Conservation (phyloP, 2,113 vertebrate genomes). For the Mustela lutreola region DNA sequence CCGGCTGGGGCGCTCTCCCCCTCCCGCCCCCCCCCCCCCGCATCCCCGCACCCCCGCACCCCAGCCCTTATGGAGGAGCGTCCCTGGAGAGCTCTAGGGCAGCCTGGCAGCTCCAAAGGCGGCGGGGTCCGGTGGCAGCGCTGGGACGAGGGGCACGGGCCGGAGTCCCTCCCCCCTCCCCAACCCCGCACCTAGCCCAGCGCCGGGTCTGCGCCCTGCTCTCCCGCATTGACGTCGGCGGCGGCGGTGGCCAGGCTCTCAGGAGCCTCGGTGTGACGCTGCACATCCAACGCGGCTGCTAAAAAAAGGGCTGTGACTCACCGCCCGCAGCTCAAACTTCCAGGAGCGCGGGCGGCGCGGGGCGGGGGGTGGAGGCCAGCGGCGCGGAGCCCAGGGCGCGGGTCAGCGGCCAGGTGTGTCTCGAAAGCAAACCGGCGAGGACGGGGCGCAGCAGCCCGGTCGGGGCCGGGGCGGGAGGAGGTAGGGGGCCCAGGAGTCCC, state of each 20-base stretch:
- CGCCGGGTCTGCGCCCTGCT: neutral
- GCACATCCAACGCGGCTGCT: neutral
- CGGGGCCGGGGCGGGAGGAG: too few species aligned
- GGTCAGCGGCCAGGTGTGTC: neutral
- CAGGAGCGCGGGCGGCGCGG: neutral
- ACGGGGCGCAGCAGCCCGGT: accelerated
- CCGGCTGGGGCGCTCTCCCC: neutral
- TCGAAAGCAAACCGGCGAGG: neutral
- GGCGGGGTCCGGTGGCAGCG: accelerated
- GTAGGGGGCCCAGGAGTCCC: neutral
- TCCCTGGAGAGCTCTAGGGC: neutral
- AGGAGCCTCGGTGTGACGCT: neutral
- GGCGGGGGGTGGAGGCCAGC: too few species aligned
- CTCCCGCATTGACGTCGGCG: neutral
- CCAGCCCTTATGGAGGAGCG: too few species aligned
- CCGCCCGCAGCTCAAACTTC: neutral
- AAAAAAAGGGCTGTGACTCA: constrained; percentile 69
- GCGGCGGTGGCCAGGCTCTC: neutral
- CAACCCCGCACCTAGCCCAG: neutral
- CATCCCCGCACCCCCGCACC: too few species aligned
- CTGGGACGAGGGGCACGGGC: accelerated
- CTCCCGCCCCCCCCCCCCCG: accelerated
- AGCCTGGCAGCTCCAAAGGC: neutral
- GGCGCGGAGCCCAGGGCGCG: neutral
- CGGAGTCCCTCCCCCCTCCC: neutral